phyloP scores from a whole-genome alignment of 2,888 invertebrate genomes.

The Meiosimyza decipiens region DNA sequence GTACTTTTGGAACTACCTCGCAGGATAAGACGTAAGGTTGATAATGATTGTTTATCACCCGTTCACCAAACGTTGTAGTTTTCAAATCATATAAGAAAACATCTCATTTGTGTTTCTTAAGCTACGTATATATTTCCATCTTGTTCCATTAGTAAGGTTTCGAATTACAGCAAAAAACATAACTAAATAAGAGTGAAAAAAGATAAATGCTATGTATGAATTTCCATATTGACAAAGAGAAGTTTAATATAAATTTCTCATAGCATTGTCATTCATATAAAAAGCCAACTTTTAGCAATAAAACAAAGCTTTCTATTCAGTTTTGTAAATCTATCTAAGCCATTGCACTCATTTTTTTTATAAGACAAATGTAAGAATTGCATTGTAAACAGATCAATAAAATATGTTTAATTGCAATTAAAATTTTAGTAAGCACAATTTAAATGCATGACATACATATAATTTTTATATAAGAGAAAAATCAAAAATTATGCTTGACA shows the following conservation, averaged over 20 bases:
- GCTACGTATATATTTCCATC: too few species aligned
- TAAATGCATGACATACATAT: slow-evolving; percentile 34
- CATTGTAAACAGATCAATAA: background rate
- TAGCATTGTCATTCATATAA: slow-evolving; percentile 26
- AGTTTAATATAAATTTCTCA: slow-evolving; percentile 67
- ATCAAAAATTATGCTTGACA: too few species aligned
- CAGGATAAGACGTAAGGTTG: too few species aligned
- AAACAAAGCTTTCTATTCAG: slow-evolving; percentile 41
- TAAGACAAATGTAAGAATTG: slow-evolving; percentile 33
- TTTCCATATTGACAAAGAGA: slow-evolving; percentile 44
- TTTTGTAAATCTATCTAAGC: background rate
- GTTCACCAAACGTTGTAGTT: too few species aligned
- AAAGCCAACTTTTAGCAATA: slow-evolving; percentile 33
- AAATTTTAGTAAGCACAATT: slow-evolving; percentile 12
- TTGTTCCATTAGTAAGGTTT: too few species aligned
- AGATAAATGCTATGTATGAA: background rate
- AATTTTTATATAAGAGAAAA: too few species aligned
- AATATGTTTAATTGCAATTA: slow-evolving; percentile 16
- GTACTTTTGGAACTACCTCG: too few species aligned
- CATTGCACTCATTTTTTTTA: background rate
- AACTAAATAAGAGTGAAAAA: background rate
- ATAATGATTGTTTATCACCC: too few species aligned
- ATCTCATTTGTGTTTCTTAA: too few species aligned
- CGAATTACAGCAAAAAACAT: too few species aligned
- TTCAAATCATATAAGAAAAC: too few species aligned